Base-by-base conservation (phyloP, 1,140 invertebrate genomes). In the Augochlora pura region DNA sequence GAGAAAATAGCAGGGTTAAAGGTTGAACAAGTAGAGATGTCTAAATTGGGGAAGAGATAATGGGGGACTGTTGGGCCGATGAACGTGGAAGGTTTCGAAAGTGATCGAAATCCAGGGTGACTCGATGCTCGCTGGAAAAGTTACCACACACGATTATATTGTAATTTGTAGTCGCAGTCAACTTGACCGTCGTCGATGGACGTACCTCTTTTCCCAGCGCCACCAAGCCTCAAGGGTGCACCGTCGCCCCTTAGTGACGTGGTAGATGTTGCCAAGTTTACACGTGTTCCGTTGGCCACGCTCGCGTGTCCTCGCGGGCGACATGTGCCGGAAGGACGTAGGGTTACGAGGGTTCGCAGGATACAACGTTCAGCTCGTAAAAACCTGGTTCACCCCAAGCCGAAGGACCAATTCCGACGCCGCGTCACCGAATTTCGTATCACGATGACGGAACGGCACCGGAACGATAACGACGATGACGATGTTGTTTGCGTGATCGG, bases 191-290 rank as follows among this genome's bases (percentile, higher is more conserved):
- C 42, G 60, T 52, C 64, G 25, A 92, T 92, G 92, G 86, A 92
- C 16, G 86, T 92, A 12, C 91, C 92, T 25, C 78, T 80, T 69
- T 92, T 93, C 70, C 91, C 92, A 64, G 84, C 80, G 46, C 91
- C 92, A 9, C 91, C 91, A 80, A 78, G 76, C 23, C 68, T 84
- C 62, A 69, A 64, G 63, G 77, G 63, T 21, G 62, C 77, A 49
- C 42, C 83, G 32, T 77, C 78, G 57, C 79, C 83, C 52, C 67
- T 81, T 81, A 88, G 84, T 88, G 83, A 81, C 80, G 77, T 75
- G 62, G 62, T 77, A 60, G 62, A 78, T 74, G 68, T 84, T 54
- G 81, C 75, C 65, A 84, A 86, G 81, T 73, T 72, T 23, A 49
- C 71, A 76, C 78, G 62, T 63, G 54, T 54, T 38, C 60, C 72